Percentiles rank a stretch among this genome's conserved stretches.
These are phyloP conservation scores for Coregonus clupeaformis DNA, from an alignment of 2,113 vertebrate species.

Conservation along the genomic window DNA sequence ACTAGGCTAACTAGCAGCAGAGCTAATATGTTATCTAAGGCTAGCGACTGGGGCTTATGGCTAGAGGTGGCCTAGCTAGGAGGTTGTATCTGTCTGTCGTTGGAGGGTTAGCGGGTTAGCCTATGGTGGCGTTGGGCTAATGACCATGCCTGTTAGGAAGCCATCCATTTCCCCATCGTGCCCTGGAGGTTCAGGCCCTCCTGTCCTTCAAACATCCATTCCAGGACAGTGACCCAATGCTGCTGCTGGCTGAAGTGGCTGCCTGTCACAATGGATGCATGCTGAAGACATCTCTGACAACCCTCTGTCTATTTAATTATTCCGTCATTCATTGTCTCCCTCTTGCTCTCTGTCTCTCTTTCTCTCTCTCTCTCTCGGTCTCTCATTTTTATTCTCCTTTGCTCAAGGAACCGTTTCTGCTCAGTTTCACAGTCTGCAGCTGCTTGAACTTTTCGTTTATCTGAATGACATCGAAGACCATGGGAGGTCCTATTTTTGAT, in stretches of 20 bases:
- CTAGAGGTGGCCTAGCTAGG: background rate
- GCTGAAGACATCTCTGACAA: constrained; percentile 31
- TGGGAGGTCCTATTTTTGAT: too few relatives aligned
- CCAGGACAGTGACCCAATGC: constrained; percentile 10
- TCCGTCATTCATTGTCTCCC: constrained; percentile 16
- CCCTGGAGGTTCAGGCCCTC: constrained; percentile 42
- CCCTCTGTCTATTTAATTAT: constrained; percentile 56
- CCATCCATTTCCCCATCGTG: constrained; percentile 22
- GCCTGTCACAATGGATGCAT: constrained; percentile 20
- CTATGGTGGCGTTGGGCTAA: constrained; percentile 6
- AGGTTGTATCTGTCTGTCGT: constrained; percentile 11
- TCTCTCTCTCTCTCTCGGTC: background rate
- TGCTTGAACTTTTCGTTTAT: constrained; percentile 13
- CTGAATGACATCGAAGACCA: too few relatives aligned
- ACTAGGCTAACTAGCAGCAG: background rate
- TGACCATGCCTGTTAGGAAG: constrained; percentile 36
- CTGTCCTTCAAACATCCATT: constrained; percentile 47
- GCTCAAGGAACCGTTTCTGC: too few relatives aligned
- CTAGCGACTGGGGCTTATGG: background rate
- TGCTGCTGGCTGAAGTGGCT: constrained; percentile 24
- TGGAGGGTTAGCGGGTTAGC: background rate
- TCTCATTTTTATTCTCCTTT: too few relatives aligned
- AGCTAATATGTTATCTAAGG: background rate
- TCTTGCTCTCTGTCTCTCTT: background rate
- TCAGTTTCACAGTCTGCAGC: too few relatives aligned